Percentiles rank a stretch among this genome's conserved stretches.
Evolutionary conservation across 2,888 invertebrate species (phyloP).

Genomic region (Pegoplata infirma): DNA sequence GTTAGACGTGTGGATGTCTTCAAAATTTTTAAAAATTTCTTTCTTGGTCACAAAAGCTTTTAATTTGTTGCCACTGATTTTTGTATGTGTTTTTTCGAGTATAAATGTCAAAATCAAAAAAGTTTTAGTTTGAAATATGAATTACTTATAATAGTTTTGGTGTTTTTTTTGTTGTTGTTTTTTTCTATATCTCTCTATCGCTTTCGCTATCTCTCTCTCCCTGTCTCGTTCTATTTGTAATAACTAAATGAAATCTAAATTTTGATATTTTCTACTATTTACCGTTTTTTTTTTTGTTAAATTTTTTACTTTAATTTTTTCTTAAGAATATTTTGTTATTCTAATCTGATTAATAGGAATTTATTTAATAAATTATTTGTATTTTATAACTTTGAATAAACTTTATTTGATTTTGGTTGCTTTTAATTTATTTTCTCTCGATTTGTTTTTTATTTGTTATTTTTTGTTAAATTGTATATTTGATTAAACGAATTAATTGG

Average conservation of each 20-base stretch:
- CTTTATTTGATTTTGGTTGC: conserved; percentile 52
- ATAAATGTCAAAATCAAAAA: neutral
- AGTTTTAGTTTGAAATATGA: conserved; percentile 6
- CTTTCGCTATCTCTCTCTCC: neutral
- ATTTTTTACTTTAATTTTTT: conserved; percentile 10
- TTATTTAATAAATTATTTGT: conserved; percentile 51
- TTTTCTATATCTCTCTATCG: neutral
- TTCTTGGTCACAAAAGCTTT: too few relatives aligned
- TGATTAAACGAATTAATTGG: conserved; percentile 49
- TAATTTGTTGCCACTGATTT: too few relatives aligned
- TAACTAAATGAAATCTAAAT: conserved; percentile 44
- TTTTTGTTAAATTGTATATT: conserved; percentile 52
- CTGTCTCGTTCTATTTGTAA: conserved; percentile 3
- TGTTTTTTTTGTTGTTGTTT: conserved; percentile 29
- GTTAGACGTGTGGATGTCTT: too few relatives aligned
- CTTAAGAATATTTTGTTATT: conserved; percentile 43
- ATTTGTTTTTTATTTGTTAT: too few relatives aligned
- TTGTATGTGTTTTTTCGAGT: neutral
- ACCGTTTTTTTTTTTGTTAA: conserved; percentile 9
- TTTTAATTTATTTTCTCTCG: conserved; percentile 25
- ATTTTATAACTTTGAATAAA: conserved; percentile 51
- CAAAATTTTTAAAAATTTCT: too few relatives aligned
- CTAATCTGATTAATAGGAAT: conserved; percentile 51
- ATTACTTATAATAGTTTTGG: conserved; percentile 24
- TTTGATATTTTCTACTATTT: conserved; percentile 42